phyloP scores from a whole-genome alignment of 1,140 invertebrate species.

The Popillia japonica region DNA sequence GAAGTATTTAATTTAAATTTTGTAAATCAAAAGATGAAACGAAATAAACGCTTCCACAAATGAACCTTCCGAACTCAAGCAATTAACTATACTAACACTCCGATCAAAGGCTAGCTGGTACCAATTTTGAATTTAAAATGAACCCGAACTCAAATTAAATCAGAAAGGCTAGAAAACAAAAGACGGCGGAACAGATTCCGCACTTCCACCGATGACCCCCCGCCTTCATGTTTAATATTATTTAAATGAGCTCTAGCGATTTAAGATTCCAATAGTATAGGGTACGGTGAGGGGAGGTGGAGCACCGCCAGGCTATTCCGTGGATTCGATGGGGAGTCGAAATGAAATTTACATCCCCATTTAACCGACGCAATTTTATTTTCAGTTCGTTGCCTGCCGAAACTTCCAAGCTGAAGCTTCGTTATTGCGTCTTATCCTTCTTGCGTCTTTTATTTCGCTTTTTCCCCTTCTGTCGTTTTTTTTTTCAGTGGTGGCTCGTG shows the following conservation, averaged over 20 bases:
- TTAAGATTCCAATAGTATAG: not conserved
- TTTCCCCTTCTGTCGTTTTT: not conserved
- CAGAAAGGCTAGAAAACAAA: not conserved
- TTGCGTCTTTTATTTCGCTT: not conserved
- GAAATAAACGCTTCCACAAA: too few relatives aligned
- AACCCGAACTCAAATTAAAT: not conserved
- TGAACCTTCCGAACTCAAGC: too few relatives aligned
- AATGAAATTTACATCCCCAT: conserved; percentile 15
- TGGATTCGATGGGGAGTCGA: not conserved
- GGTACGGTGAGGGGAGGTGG: not conserved
- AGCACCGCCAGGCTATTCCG: too few relatives aligned
- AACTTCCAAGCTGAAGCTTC: not conserved
- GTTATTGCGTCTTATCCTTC: not conserved
- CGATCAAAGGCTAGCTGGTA: too few relatives aligned
- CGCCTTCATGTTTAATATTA: conserved; percentile 3
- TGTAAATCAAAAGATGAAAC: too few relatives aligned
- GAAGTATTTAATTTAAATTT: too few relatives aligned
- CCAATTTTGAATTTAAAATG: too few relatives aligned
- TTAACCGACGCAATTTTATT: conserved; percentile 1
- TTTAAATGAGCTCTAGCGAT: not conserved
- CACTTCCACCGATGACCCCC: not conserved
- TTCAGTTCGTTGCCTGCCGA: not conserved
- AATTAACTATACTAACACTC: too few relatives aligned
- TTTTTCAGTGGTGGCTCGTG: too few relatives aligned
- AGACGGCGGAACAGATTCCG: not conserved